phyloP scores from a whole-genome alignment of 2,113 vertebrate genomes.

The Gulo gulo region DNA sequence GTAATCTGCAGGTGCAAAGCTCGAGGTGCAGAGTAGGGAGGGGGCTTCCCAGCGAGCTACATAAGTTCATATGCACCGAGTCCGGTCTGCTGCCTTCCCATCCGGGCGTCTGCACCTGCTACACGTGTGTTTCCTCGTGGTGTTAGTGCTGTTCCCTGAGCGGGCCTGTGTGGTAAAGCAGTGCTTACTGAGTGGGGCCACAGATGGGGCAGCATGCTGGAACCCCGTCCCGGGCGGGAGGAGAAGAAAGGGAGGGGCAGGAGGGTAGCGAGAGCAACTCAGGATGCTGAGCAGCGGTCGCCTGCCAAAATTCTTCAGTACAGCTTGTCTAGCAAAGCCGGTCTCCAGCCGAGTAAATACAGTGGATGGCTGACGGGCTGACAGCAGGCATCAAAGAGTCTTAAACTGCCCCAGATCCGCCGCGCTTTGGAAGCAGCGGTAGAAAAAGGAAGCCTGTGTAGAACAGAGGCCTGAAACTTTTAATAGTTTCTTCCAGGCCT shows the following conservation, averaged over 20 bases:
- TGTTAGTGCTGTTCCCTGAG: background rate
- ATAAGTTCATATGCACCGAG: background rate
- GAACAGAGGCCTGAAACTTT: slow-evolving; percentile 80
- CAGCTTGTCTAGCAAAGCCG: slow-evolving; percentile 66
- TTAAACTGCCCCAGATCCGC: slow-evolving; percentile 75
- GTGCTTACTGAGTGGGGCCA: background rate
- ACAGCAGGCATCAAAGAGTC: slow-evolving; percentile 83
- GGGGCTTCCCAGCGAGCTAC: background rate
- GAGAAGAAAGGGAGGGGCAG: slow-evolving; percentile 53
- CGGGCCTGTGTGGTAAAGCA: background rate
- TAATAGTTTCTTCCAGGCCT: slow-evolving; percentile 83
- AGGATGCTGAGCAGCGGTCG: background rate
- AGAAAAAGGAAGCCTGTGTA: slow-evolving; percentile 73
- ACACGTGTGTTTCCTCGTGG: background rate
- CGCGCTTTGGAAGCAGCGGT: slow-evolving; percentile 76
- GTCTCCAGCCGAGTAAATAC: slow-evolving; percentile 78
- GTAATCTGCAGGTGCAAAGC: background rate
- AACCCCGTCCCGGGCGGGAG: background rate
- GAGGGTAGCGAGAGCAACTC: slow-evolving; percentile 47
- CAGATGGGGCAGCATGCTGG: slow-evolving; percentile 36
- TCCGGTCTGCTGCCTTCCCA: background rate
- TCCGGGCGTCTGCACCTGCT: background rate
- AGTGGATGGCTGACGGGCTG: slow-evolving; percentile 78
- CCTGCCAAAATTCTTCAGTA: slow-evolving; percentile 66
- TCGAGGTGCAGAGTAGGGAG: background rate